These are phyloP conservation scores for Labeo rohita DNA, from an alignment of 2,113 vertebrate species.

Conservation along the genomic window DNA sequence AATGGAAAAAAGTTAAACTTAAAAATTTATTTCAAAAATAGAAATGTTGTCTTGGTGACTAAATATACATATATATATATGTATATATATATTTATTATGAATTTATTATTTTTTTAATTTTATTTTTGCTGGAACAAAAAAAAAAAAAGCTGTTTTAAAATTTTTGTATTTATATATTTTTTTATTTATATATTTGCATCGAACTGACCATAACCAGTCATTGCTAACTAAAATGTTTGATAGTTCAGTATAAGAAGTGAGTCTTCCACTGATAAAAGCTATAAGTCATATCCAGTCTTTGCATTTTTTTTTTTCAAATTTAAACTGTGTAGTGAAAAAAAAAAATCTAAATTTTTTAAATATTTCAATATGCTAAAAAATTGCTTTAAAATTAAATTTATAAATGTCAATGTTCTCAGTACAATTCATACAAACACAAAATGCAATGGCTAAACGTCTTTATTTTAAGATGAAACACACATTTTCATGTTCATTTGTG, in stretches of 20 bases:
- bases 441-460: background rate
- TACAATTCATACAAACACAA: background rate
- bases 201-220: background rate
- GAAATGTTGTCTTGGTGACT: too few relatives aligned
- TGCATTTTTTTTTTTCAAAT: too few relatives aligned
- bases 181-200: background rate
- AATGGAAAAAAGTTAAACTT: too few relatives aligned
- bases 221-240: background rate
- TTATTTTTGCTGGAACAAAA: background rate
- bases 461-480: background rate
- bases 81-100: too few relatives aligned
- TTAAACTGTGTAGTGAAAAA: too few relatives aligned
- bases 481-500: background rate
- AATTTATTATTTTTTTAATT: too few relatives aligned
- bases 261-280: background rate
- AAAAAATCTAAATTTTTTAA: too few relatives aligned
- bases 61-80: too few relatives aligned
- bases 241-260: background rate
- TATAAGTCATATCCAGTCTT: background rate
- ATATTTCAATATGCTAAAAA: too few relatives aligned
- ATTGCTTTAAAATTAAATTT: too few relatives aligned
- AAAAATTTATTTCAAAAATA: too few relatives aligned
- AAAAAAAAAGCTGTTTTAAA: background rate
- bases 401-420: background rate
- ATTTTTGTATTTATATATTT: too few relatives aligned